Evolutionary conservation across 35 echinoderm and acorn worm genomes (phyloP), one percentile per base, ranked within the genome.

Genomic region (Hemicentrotus pulcherrimus): DNA sequence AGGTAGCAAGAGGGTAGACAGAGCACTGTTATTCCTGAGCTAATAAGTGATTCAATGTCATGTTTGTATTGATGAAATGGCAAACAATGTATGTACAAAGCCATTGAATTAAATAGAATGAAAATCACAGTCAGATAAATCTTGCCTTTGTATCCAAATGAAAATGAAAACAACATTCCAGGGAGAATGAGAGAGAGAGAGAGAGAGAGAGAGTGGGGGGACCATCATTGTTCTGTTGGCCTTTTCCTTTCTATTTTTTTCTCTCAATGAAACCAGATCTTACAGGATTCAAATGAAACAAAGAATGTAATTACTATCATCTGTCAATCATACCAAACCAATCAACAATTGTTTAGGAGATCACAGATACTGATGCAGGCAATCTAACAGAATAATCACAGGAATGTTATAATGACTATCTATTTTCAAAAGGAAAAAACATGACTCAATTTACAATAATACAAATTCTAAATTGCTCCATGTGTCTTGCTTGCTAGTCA

Each of bases 401-500:
- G 65, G 65, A 78, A 78, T 78, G 65, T 78, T 78, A 78, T 28
- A n/a, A 78, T 78, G 65, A 78, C 65, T 28, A 28, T 78, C 24
- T 78, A 78, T 78, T 78, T 22, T n/a, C 65, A 78, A 78, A 18
- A 78, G 65, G 6, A 78, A n/a, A 78, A 28, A 22, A 28, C 65
- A 78, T 18, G 8, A 78, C 65, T n/a, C 28, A 28, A 78, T 78
- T n/a, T 4, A 78, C 65, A 78, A 78, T n/a, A 78, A 78, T 18
- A 78, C n/a, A n/a, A 78, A 78, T 78, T 78, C 24, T 78, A 78
- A 78, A 78, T 78, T 78, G 65, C 65, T 22, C 65, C 65, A 78
- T 78, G 65, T 78, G 65, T 78, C 65, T 78, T 78, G 19, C 19
- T 0, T 78, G 19, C 19, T 0, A 78, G 65, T 22, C 65, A 78